Percentiles rank a stretch among this genome's conserved stretches.
Evolutionary conservation across 2,797 vertebrate species (phyloP).

Genomic region (Pangasius sanitwongsei): DNA sequence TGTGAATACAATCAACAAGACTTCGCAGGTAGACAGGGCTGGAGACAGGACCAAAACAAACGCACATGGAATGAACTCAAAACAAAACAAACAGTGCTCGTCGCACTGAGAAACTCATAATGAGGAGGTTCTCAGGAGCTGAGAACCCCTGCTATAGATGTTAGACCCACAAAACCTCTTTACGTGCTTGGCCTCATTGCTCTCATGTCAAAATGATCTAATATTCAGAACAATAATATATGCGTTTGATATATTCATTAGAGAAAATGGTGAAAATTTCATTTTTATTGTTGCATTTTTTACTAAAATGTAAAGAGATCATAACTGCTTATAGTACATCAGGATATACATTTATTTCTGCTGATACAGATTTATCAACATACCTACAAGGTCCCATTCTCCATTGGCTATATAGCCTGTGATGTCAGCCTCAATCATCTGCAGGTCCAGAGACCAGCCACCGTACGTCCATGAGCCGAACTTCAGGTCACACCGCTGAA

Average conservation of each 20-base stretch:
- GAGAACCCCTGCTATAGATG: background rate
- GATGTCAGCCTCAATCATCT: constrained; percentile 89
- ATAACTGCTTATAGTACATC: too few species aligned
- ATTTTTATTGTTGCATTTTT: background rate
- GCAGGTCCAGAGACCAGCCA: constrained; percentile 89
- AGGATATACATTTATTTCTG: background rate
- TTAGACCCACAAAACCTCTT: background rate
- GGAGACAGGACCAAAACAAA: background rate
- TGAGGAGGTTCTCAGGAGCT: background rate
- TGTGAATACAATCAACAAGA: background rate
- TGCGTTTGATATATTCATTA: too few species aligned
- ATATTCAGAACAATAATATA: background rate
- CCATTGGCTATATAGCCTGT: constrained; percentile 90
- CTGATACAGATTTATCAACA: constrained; percentile 50
- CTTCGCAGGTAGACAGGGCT: background rate
- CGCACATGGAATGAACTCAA: background rate
- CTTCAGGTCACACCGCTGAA: constrained; percentile 89
- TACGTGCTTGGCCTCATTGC: background rate
- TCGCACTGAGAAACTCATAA: background rate
- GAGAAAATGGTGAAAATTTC: too few species aligned
- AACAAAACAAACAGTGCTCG: background rate
- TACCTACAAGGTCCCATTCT: constrained; percentile 93
- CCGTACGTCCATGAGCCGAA: constrained; percentile 93
- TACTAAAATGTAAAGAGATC: background rate
- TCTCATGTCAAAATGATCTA: background rate